Base-by-base conservation (phyloP, 2,888 invertebrate genomes). In the Eupithecia subumbrata region DNA sequence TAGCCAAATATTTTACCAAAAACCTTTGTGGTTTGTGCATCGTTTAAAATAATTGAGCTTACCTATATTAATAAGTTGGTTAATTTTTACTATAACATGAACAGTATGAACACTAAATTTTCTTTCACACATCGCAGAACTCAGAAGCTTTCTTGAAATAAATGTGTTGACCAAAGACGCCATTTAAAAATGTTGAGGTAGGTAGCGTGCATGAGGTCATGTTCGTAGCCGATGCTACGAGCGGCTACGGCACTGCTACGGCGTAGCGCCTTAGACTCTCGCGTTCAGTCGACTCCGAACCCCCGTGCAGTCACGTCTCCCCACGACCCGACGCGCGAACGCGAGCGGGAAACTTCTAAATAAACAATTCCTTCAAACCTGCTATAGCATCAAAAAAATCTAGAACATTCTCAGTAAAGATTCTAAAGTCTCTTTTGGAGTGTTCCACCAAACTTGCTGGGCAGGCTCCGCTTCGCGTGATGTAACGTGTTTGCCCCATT, bases 401-500 rank as follows among this genome's bases (percentile, higher is more conserved):
- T 71, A 43, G n/a, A 66, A 76, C 67, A 75, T 78, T 66, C 30
- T 69, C 30, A 34, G 9, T 64, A 22, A 60, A 14, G 5, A 25
- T 60, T 60, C 22, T 25, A 60, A 30, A 40, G 40, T n/a, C 12
- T 4, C 12, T 25, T 67, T 40, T 68, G 14, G 25, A 43, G 40
- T 68, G 66, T 75, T 60, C 67, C 9, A 75, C 67, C 30, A 40
- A 3, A 37, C 34, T 69, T 37, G 56, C 56, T 12, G 56, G 25
- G 5, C 14, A 60, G 60, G 43, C 48, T 73, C 34, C 63, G 74
- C 76, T 72, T 85, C 83, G 84, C 84, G 88, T 90, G 89, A 88
- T 89, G 87, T 89, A 89, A 90, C 86, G 84, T 84, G 85, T 89
- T 89, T 86, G 87, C 84, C 87, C 88, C 80, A 88, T 89, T 89